phyloP scores from a whole-genome alignment of 2,113 vertebrate genomes.

The Reinhardtius hippoglossoides region DNA sequence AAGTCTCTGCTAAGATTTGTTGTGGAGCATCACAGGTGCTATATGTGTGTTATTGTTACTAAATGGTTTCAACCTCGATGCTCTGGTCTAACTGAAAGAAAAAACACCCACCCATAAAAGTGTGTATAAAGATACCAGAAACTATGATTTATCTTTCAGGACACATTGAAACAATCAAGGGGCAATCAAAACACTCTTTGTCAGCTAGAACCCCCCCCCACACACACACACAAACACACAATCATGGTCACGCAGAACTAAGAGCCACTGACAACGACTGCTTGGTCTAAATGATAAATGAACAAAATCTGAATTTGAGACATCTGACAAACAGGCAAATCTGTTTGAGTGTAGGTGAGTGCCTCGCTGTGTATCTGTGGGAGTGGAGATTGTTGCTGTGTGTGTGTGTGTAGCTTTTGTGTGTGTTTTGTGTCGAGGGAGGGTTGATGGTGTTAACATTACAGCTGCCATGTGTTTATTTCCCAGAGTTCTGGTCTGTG shows the following conservation, averaged over 20 bases:
- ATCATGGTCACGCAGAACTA: background rate
- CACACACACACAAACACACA: constrained; percentile 22
- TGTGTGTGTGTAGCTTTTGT: background rate
- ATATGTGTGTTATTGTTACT: constrained; percentile 12
- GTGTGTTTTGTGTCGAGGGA: constrained; percentile 20
- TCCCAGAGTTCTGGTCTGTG: constrained; percentile 70
- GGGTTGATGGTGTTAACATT: constrained; percentile 68
- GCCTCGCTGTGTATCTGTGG: constrained; percentile 26
- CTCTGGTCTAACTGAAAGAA: background rate
- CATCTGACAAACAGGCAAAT: background rate
- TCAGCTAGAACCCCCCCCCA: constrained; percentile 16
- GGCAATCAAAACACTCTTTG: constrained; percentile 37
- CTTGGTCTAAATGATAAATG: constrained; percentile 25
- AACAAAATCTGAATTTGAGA: constrained; percentile 31
- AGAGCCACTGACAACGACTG: constrained; percentile 9
- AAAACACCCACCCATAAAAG: background rate
- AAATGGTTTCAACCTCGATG: background rate
- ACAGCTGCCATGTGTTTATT: constrained; percentile 76
- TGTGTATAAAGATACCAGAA: constrained; percentile 32
- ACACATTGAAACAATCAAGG: constrained; percentile 3
- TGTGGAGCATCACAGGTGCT: background rate
- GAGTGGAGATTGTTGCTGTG: constrained; percentile 11
- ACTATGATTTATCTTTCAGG: constrained; percentile 39
- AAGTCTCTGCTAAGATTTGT: constrained; percentile 1
- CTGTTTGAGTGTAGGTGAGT: constrained; percentile 35